Base-by-base conservation (phyloP, 1,140 invertebrate species). In the Apolygus lucorum region DNA sequence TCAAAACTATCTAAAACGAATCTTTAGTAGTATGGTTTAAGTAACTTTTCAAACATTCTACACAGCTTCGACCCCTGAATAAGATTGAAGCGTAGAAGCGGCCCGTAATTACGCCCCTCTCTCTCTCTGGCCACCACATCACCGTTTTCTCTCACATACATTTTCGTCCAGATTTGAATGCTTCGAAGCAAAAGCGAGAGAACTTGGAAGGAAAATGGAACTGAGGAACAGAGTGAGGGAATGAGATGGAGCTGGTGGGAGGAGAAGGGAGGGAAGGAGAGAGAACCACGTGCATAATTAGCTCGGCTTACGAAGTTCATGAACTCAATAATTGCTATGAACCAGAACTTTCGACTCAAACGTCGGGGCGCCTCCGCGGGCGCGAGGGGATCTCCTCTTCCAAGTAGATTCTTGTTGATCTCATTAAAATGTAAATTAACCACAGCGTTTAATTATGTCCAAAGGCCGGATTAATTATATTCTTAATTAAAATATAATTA, bases 401-500 rank as follows among this genome's bases (percentile, higher is more conserved):
- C 8, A 49, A 49, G 34, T 49, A 49, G 34, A 68, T 62, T 70
- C 69, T 28, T 70, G 69, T 70, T 70, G 26, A 66, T 70, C 69
- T 70, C 69, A 70, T 70, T 70, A 70, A 70, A 70, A 70, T 70
- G 69, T 54, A 70, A 70, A 70, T 70, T 70, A 70, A 65, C 69
- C 63, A 54, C 29, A 34, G 42, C 28, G 69, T 70, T 70, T 70
- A 70, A 70, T 70, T 65, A 70, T 70, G 69, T 70, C 69, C 69
- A 54, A 70, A 64, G 69, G 42, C 42, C 25, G 69, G 69, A 70
- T 70, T 70, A 70, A 70, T 70, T 70, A 65, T 70, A 70, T 70
- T 70, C 63, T 70, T 70, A 70, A 70, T 70, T 70, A 70, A 70
- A 66, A 70, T 70, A 70, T 70, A 70, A 70, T 70, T 70, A 70